A percentile compares a stretch with the other conserved stretches of the same genome.
phyloP scores from a whole-genome alignment of 2,113 vertebrate species.

The Chlorodrepanis virens region DNA sequence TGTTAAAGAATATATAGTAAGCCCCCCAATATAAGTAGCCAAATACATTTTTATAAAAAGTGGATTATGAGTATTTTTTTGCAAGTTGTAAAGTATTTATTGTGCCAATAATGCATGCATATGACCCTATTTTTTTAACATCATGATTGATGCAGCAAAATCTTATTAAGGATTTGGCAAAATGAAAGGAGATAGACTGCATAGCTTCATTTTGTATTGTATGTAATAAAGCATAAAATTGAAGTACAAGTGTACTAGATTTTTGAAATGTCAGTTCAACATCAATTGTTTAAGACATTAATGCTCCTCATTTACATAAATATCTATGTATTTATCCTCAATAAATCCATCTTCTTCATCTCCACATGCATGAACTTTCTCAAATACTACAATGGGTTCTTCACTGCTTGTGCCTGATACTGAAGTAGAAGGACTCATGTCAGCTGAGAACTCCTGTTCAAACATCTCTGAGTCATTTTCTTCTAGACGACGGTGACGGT shows the following conservation, averaged over 20 bases:
- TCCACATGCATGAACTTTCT: conserved; percentile 61
- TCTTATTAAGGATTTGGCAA: not conserved
- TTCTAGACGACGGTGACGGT: conserved; percentile 79
- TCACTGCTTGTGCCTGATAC: conserved; percentile 41
- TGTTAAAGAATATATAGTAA: not conserved
- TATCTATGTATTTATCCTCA: conserved; percentile 87
- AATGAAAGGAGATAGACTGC: not conserved
- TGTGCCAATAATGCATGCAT: not conserved
- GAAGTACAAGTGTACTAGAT: not conserved
- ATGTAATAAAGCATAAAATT: not conserved
- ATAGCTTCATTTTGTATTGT: not conserved
- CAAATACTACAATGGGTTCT: conserved; percentile 56
- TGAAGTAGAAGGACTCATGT: conserved; percentile 56
- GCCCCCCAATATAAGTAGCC: not conserved
- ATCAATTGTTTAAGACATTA: not conserved
- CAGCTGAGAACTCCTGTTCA: conserved; percentile 66
- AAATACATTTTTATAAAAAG: not conserved
- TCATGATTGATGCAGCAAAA: not conserved
- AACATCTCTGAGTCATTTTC: conserved; percentile 71
- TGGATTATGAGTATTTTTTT: not conserved
- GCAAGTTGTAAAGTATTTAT: not conserved
- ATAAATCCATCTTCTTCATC: conserved; percentile 84
- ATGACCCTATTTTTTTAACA: not conserved
- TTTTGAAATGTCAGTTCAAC: not conserved
- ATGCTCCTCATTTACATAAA: conserved; percentile 43